A percentile compares a stretch with the other conserved stretches of the same genome.
Evolutionary conservation across 2,888 invertebrate species (phyloP).

Genomic region (Therioaphis trifolii): DNA sequence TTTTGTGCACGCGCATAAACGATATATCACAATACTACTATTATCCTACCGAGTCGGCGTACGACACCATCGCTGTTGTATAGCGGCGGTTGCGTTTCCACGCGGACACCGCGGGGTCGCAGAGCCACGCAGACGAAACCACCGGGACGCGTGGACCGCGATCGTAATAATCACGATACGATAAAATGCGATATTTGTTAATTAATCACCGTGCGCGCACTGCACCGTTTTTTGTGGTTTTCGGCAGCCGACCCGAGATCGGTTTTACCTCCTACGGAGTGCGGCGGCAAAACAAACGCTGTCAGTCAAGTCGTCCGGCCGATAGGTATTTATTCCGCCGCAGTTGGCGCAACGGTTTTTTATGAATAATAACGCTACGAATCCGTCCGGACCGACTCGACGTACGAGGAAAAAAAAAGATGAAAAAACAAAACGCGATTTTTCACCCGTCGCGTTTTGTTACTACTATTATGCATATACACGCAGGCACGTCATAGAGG

Average conservation of each 20-base stretch:
- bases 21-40: not conserved
- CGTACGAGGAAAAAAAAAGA: too few species aligned
- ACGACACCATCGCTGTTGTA: not conserved
- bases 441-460: not conserved
- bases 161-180: too few species aligned
- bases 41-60: not conserved
- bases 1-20: not conserved
- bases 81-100: too few species aligned
- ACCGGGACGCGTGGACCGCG: too few species aligned
- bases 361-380: not conserved
- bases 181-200: too few species aligned
- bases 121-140: too few species aligned
- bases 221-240: not conserved
- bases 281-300: not conserved
- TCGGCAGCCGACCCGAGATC: not conserved
- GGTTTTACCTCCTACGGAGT: not conserved
- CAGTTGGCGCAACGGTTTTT: not conserved
- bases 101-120: too few species aligned
- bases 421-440: not conserved
- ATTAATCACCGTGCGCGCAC: not conserved
- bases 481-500: not conserved
- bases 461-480: too few species aligned
- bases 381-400: not conserved
- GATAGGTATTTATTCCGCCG: not conserved
- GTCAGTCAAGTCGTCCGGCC: not conserved